Conservation (phyloP, 1,140 invertebrate genomes). For the Venturia canescens region DNA sequence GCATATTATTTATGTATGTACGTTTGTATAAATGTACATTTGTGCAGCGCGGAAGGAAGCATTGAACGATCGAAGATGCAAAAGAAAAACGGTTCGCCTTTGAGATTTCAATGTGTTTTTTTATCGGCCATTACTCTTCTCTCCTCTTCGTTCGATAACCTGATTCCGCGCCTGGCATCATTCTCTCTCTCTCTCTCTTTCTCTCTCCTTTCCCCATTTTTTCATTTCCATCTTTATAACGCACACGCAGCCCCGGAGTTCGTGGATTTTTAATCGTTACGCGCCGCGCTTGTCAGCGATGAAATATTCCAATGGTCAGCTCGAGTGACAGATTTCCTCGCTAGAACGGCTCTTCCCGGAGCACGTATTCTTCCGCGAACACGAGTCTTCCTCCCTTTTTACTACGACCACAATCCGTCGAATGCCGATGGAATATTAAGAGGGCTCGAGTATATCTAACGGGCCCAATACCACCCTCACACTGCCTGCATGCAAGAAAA, state of each 20-base stretch:
- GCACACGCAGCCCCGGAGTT: too few relatives aligned
- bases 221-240: too few relatives aligned
- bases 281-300: neutral
- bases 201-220: too few relatives aligned
- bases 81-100: neutral
- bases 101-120: neutral
- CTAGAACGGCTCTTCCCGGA: conserved; percentile 22
- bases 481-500: neutral
- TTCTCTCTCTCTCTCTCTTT: too few relatives aligned
- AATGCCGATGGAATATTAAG: conserved; percentile 62
- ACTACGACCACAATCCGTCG: neutral
- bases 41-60: neutral
- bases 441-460: conserved; percentile 51
- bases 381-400: neutral
- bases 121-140: neutral
- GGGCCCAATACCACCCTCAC: neutral
- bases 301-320: neutral
- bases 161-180: neutral
- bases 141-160: neutral
- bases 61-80: neutral
- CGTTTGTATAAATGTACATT: neutral
- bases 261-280: too few relatives aligned
- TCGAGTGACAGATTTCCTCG: conserved; percentile 10
- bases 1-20: neutral
- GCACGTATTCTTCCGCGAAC: conserved; percentile 54